These are phyloP conservation scores for Chaetogeoica ovagalla DNA, from an alignment of 2,888 invertebrate genomes.

Conservation along the genomic window DNA sequence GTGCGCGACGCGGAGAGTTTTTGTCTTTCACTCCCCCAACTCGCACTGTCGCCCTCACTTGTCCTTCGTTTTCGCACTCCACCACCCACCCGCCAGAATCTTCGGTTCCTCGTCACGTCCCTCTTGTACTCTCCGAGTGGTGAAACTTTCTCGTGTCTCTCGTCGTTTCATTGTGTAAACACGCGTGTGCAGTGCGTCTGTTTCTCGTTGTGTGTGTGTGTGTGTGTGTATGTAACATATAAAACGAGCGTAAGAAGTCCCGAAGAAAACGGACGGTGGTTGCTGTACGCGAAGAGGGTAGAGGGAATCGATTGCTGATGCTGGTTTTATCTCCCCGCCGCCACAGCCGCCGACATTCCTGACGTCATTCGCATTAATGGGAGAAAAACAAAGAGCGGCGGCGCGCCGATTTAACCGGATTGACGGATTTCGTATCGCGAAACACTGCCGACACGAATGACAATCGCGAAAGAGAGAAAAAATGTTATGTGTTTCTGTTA, in stretches of 20 bases:
- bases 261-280: slow-evolving; percentile 24
- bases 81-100: not conserved
- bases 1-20: slow-evolving; percentile 21
- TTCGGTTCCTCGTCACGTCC: no score
- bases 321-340: slow-evolving; percentile 7
- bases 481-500: no score
- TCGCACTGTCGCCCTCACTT: no score
- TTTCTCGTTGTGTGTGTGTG: not conserved
- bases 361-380: slow-evolving; percentile 48
- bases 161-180: slow-evolving; percentile 24
- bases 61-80: not conserved
- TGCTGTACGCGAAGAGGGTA: not conserved
- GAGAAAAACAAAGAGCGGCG: slow-evolving; percentile 26
- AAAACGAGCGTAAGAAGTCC: slow-evolving; percentile 5
- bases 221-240: not conserved
- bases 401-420: slow-evolving; percentile 19
- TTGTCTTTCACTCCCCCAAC: slow-evolving; percentile 14
- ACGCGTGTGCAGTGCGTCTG: not conserved
- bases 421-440: slow-evolving; percentile 23
- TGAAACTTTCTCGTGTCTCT: slow-evolving; percentile 31
- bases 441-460: slow-evolving; percentile 5
- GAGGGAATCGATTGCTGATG: slow-evolving; percentile 46
- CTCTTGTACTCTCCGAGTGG: no score
- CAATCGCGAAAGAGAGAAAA: not conserved
- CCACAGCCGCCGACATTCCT: not conserved